Conservation (phyloP, 2,888 invertebrate genomes). For the Hypsopygia costalis region DNA sequence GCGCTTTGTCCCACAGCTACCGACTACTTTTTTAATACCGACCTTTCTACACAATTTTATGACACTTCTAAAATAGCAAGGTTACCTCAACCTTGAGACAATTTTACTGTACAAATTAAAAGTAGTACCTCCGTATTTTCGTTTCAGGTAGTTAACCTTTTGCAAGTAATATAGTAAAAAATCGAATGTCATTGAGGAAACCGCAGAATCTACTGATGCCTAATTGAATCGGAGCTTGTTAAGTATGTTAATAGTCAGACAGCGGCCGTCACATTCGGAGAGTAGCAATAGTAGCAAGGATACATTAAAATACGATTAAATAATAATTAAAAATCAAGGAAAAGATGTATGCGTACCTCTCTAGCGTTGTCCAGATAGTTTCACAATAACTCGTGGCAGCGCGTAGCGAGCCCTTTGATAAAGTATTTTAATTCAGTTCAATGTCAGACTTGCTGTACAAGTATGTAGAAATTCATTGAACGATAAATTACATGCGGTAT, state of each 20-base stretch:
- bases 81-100: slow-evolving; percentile 42
- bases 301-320: slow-evolving; percentile 67
- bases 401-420: slow-evolving; percentile 61
- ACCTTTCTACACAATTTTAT: slow-evolving; percentile 20
- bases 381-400: slow-evolving; percentile 45
- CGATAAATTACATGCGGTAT: slow-evolving; percentile 42
- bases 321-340: slow-evolving; percentile 49
- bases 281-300: slow-evolving; percentile 33
- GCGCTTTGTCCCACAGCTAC: slow-evolving; percentile 40
- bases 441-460: slow-evolving; percentile 57
- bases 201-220: slow-evolving; percentile 27
- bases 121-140: slow-evolving; percentile 21
- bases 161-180: slow-evolving; percentile 18
- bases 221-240: slow-evolving; percentile 47
- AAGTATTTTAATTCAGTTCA: slow-evolving; percentile 68
- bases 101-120: slow-evolving; percentile 30
- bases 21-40: slow-evolving; percentile 42
- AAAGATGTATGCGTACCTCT: slow-evolving; percentile 49
- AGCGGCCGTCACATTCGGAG: slow-evolving; percentile 38
- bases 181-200: slow-evolving; percentile 31
- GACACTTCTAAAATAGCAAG: slow-evolving; percentile 30
- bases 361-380: slow-evolving; percentile 44
- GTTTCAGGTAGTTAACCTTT: slow-evolving; percentile 26
- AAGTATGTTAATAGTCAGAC: slow-evolving; percentile 54
- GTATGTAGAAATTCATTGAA: slow-evolving; percentile 62